Evolutionary conservation across 2,113 vertebrate genomes (phyloP).

Genomic region (Falco punctatus): DNA sequence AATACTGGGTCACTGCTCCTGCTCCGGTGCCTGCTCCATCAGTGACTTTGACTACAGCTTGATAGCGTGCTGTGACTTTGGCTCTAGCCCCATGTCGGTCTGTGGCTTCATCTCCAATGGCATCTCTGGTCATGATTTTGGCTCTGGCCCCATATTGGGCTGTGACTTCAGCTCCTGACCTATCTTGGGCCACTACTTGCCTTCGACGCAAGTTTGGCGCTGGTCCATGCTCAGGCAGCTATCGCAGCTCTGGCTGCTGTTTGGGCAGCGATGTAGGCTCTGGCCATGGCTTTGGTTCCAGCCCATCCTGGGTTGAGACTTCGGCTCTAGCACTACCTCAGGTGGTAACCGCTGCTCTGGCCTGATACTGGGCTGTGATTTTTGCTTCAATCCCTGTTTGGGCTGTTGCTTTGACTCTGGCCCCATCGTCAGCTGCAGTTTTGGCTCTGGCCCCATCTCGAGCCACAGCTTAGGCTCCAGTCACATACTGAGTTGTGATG

Average conservation of each 20-base stretch:
- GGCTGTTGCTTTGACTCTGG: not conserved
- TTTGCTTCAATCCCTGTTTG: not conserved
- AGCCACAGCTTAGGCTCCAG: not conserved
- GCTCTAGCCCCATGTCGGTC: not conserved
- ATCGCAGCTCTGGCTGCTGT: not conserved
- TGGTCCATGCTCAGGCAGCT: not conserved
- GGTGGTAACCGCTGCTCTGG: not conserved
- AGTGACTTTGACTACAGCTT: not conserved
- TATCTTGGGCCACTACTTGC: not conserved
- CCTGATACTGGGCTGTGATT: not conserved
- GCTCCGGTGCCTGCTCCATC: not conserved
- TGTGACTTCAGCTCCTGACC: not conserved
- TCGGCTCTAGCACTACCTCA: not conserved
- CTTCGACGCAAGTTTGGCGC: not conserved
- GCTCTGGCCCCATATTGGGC: not conserved
- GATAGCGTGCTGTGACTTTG: not conserved
- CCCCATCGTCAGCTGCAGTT: not conserved
- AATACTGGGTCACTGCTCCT: not conserved
- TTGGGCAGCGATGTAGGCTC: not conserved
- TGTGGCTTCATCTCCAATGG: not conserved
- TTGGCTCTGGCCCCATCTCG: not conserved
- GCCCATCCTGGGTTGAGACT: not conserved
- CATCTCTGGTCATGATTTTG: not conserved
- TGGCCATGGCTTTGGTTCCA: not conserved
- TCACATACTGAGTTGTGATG: not conserved